Conservation (phyloP, 2,797 vertebrate genomes). For the Steatocranus sp. region DNA sequence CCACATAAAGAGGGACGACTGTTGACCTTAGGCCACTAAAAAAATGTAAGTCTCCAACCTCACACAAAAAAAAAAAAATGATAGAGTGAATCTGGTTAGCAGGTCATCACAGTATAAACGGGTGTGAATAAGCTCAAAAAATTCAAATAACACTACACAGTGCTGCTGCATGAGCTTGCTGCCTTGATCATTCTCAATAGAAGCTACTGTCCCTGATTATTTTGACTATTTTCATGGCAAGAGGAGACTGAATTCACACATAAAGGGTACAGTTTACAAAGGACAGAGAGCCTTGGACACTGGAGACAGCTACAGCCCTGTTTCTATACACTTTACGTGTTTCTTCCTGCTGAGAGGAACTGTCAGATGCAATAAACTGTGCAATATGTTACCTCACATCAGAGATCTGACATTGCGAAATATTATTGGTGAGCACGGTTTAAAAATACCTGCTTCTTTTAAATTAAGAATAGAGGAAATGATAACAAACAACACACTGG, state of each 20-base stretch:
- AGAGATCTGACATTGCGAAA: slow-evolving; percentile 1
- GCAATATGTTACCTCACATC: slow-evolving; percentile 47
- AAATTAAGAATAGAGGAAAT: slow-evolving; percentile 19
- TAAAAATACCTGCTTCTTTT: slow-evolving; percentile 1
- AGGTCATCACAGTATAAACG: slow-evolving; percentile 10
- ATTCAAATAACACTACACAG: background rate
- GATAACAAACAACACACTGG: slow-evolving; percentile 29
- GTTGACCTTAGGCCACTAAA: background rate
- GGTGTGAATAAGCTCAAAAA: slow-evolving; percentile 19
- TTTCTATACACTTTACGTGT: slow-evolving; percentile 6
- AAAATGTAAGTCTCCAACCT: background rate
- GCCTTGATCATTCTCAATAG: background rate
- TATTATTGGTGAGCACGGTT: slow-evolving; percentile 16
- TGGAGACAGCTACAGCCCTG: background rate
- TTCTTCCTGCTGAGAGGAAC: slow-evolving; percentile 40
- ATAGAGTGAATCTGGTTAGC: background rate
- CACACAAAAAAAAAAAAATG: background rate
- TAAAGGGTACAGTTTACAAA: slow-evolving; percentile 18
- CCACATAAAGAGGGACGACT: background rate
- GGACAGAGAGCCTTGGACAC: slow-evolving; percentile 7
- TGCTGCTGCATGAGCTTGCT: background rate
- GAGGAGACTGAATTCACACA: slow-evolving; percentile 5
- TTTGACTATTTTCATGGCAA: background rate
- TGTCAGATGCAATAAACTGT: slow-evolving; percentile 35
- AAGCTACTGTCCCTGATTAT: slow-evolving; percentile 11